Conservation (phyloP, 1,140 invertebrate species). For the Araneus ventricosus region DNA sequence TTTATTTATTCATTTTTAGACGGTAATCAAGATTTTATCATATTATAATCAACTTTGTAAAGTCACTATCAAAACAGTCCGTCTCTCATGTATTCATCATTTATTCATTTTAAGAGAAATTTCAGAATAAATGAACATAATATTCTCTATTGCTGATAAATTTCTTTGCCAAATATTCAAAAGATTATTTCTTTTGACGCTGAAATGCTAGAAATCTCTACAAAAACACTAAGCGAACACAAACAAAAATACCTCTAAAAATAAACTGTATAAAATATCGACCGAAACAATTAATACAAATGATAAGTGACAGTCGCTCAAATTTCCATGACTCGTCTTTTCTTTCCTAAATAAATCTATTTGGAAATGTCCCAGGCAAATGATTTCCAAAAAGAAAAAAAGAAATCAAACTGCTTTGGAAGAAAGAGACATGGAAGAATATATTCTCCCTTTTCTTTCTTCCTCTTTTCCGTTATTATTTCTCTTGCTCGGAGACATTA, state of each 20-base stretch:
- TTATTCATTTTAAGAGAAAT: no score
- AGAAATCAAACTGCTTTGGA: neutral
- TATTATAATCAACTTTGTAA: no score
- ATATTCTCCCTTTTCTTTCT: neutral
- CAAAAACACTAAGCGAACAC: neutral
- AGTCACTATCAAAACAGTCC: no score
- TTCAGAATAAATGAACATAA: no score
- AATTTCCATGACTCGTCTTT: neutral
- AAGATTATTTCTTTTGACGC: no score
- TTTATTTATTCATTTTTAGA: no score
- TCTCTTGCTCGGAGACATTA: neutral
- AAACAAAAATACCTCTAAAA: neutral
- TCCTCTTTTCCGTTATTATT: neutral
- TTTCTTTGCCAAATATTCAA: no score
- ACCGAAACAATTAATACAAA: neutral
- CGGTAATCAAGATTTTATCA: no score
- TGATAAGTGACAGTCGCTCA: neutral
- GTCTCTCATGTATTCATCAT: no score
- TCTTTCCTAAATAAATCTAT: neutral
- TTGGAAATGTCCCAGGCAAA: conserved; percentile 10
- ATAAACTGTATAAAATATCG: neutral
- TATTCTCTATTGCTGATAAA: no score
- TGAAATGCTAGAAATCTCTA: neutral
- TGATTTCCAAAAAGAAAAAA: neutral
- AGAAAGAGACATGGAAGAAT: neutral